Conservation (phyloP, 92 coral and sea anemone species). For the Umimayanthus kanabou region DNA sequence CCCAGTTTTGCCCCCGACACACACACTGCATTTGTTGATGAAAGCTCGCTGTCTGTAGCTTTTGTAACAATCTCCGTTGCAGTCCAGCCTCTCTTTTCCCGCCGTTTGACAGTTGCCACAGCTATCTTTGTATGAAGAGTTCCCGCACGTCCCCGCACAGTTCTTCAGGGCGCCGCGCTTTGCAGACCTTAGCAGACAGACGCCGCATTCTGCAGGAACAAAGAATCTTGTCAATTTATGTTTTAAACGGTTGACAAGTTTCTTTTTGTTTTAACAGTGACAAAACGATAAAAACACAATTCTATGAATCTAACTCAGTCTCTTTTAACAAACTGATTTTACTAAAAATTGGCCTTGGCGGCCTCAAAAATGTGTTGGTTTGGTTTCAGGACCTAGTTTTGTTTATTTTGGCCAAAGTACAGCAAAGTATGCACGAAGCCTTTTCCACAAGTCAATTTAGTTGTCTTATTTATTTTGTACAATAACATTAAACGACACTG, state of each 20-base stretch:
- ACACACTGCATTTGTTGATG: not conserved
- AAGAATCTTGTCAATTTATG: not conserved
- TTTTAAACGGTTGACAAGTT: not conserved
- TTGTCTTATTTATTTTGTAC: too few relatives aligned
- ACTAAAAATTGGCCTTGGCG: too few relatives aligned
- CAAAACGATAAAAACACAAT: not conserved
- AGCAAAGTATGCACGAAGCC: too few relatives aligned
- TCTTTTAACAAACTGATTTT: too few relatives aligned
- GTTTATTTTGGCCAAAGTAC: too few relatives aligned
- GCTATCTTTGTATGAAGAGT: not conserved
- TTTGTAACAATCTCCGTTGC: constrained; percentile 22
- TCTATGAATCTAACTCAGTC: too few relatives aligned
- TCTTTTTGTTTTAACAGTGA: not conserved
- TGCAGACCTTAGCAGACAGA: not conserved
- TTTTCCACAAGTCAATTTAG: too few relatives aligned
- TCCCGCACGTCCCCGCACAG: constrained; percentile 23
- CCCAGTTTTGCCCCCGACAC: constrained; percentile 39
- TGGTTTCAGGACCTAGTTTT: too few relatives aligned
- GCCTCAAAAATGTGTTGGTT: too few relatives aligned
- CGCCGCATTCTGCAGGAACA: constrained; percentile 23
- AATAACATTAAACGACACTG: too few relatives aligned
- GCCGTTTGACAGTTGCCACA: constrained; percentile 25
- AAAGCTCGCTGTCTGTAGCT: not conserved
- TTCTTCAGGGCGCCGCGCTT: constrained; percentile 5
- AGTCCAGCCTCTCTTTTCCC: constrained; percentile 29